Evolutionary conservation across 2,888 invertebrate genomes (phyloP).

Genomic region (Myopa tessellatipennis): DNA sequence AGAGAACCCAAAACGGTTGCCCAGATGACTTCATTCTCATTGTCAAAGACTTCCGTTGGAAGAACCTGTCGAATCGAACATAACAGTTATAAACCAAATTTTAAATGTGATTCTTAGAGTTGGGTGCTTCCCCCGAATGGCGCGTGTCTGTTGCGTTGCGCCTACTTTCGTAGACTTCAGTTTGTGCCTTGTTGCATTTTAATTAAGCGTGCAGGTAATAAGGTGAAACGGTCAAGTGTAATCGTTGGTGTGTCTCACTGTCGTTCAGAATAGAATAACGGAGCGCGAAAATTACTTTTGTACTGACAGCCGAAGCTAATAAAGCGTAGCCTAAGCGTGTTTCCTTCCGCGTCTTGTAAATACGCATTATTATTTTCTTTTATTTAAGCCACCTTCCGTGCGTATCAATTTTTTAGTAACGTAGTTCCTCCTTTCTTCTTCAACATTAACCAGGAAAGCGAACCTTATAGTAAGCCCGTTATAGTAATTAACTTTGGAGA

Average conservation of each 20-base stretch:
- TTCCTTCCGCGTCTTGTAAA: conserved; percentile 10
- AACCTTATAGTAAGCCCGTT: too few relatives aligned
- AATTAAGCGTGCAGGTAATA: conserved; percentile 46
- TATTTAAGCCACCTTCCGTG: too few relatives aligned
- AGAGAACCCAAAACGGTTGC: conserved; percentile 37
- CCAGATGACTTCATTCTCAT: conserved; percentile 40
- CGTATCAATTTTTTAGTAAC: too few relatives aligned
- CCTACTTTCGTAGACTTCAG: conserved; percentile 17
- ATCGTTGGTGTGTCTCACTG: conserved; percentile 2
- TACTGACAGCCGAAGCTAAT: neutral
- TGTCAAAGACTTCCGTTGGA: conserved; percentile 41
- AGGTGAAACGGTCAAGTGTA: conserved; percentile 60
- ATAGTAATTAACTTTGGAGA: too few relatives aligned
- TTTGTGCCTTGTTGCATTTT: conserved; percentile 34
- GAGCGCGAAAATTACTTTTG: conserved; percentile 3
- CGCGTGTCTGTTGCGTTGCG: conserved; percentile 1
- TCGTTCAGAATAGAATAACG: conserved; percentile 4
- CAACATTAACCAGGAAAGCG: too few relatives aligned
- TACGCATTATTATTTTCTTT: neutral
- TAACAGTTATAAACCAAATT: conserved; percentile 33
- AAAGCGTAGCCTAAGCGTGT: neutral
- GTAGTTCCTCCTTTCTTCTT: too few relatives aligned
- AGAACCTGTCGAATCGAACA: conserved; percentile 18
- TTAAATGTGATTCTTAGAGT: neutral
- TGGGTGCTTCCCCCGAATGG: neutral